Base-by-base conservation (phyloP, 2,113 vertebrate genomes). In the Coptodon bakossiorum region DNA sequence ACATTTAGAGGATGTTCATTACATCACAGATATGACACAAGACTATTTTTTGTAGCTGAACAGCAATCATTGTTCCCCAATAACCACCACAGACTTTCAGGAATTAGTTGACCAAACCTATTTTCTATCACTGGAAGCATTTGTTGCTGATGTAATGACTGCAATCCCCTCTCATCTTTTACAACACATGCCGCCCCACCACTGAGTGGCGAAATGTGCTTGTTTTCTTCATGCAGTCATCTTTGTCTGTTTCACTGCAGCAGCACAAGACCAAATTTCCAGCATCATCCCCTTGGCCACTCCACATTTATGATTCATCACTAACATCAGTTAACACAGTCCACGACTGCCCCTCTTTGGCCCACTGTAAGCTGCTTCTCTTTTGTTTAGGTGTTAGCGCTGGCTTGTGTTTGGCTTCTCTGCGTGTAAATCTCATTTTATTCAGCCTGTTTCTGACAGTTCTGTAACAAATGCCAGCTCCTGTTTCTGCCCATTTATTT, bases 391-490 rank as follows among this genome's bases (percentile, higher is more conserved):
- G 19, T 54, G 53, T 22, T 54, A n/a, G 9, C 7, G 4, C 68
- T 76, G 40, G 40, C 40, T 48, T 73, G 24, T 48, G 68, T 45
- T 73, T 48, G 13, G 40, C 68, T 73, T 45, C 68, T 73, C 68
- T 73, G 68, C 8, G 0, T 10, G 13, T 27, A 45, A 2, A 73
- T 73, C 40, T 6, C 12, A 0, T 27, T 43, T 71, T 1, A 71
- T 43, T 24, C 66, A 45, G 36, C 36, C 36, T 6, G 11, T 27
- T 45, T 27, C 22, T 10, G 40, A 73, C 38, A 73, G 38, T 71
- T 71, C 66, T 24, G 66, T 6, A 27, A 73, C 24, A 76, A 48
- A 29, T 48, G 13, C 4, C 29, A 43, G 40, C 71, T 48, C 3
- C 24, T 29, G 24, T 48, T 76, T 76, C 71, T 31, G 9, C 43